These are phyloP conservation scores for Urocolius indicus DNA, from an alignment of 2,113 vertebrate genomes.

Conservation along the genomic window DNA sequence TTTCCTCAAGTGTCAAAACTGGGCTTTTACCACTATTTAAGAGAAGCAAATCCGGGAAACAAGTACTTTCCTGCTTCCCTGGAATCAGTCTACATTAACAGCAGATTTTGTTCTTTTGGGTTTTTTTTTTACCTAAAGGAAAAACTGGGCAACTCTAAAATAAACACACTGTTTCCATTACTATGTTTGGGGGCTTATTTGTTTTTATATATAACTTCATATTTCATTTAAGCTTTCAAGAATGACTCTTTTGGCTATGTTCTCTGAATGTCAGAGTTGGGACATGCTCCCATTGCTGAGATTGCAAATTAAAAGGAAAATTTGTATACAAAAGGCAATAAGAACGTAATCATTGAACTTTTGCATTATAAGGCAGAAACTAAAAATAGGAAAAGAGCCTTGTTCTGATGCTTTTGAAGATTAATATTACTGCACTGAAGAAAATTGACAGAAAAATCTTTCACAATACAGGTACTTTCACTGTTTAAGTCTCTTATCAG, in stretches of 20 bases:
- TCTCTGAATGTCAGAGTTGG: background rate
- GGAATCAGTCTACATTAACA: background rate
- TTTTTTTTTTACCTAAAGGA: background rate
- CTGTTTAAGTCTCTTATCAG: background rate
- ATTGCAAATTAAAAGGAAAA: background rate
- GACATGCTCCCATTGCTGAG: background rate
- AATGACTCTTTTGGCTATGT: background rate
- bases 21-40: background rate
- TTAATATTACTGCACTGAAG: background rate
- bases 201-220: background rate
- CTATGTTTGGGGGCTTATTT: background rate
- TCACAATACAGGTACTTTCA: background rate
- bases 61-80: background rate
- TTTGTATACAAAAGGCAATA: background rate
- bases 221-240: background rate
- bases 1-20: background rate
- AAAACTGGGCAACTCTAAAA: background rate
- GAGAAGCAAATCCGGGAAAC: background rate
- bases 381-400: background rate
- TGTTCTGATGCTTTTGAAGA: background rate
- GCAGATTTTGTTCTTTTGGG: background rate
- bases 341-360: background rate
- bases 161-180: background rate
- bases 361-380: background rate
- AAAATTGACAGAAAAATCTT: background rate